A percentile compares a stretch with the other conserved stretches of the same genome.
These are phyloP conservation scores for Okapia johnstoni DNA, from an alignment of 2,113 vertebrate species.

Conservation along the genomic window DNA sequence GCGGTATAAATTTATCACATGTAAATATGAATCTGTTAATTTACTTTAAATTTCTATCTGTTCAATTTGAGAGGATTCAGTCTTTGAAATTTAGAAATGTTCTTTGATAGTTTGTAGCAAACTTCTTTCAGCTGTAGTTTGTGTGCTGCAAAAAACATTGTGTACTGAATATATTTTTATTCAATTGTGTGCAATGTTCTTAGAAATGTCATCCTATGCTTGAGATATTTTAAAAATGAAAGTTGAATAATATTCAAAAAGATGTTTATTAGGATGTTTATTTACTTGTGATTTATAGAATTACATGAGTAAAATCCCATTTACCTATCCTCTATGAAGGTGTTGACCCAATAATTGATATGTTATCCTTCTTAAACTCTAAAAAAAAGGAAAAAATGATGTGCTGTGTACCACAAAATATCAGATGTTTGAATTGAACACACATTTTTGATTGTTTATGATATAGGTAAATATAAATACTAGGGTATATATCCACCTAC, in stretches of 20 bases:
- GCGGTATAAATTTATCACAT: not conserved
- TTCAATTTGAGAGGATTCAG: not conserved
- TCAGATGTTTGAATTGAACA: not conserved
- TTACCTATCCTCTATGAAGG: not conserved
- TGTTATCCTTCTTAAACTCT: not conserved
- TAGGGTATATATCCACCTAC: not conserved
- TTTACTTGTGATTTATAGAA: not conserved
- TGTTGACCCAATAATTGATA: not conserved
- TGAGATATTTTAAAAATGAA: not conserved
- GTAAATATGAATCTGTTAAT: not conserved
- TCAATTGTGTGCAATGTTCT: not conserved
- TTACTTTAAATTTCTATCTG: not conserved
- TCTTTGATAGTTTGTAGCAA: not conserved
- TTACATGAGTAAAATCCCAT: not conserved
- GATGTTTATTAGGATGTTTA: not conserved
- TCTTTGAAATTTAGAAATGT: slow-evolving; percentile 17
- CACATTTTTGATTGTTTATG: not conserved
- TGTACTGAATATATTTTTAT: not conserved
- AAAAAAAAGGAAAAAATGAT: not conserved
- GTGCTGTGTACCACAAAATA: not conserved
- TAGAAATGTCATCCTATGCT: not conserved
- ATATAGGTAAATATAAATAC: not conserved
- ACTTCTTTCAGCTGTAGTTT: not conserved
- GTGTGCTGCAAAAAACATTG: not conserved
- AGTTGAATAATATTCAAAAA: not conserved